Percentiles rank a stretch among this genome's conserved stretches.
phyloP scores from a whole-genome alignment of 2,113 vertebrate species.

The Mungos mungo region DNA sequence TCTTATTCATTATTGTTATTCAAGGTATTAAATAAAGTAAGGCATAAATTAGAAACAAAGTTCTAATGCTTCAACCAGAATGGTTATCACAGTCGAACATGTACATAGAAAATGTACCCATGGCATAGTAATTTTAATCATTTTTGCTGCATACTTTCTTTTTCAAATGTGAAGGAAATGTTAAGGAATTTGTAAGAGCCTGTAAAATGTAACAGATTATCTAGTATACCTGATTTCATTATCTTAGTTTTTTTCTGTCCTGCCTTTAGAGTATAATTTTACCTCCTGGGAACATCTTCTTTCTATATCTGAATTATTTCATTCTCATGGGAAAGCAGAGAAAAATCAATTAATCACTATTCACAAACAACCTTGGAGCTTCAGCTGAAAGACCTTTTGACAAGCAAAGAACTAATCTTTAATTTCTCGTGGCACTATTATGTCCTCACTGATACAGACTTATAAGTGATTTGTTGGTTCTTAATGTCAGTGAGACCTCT shows the following conservation, averaged over 20 bases:
- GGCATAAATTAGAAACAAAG: neutral
- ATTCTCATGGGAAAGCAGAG: neutral
- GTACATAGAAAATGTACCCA: neutral
- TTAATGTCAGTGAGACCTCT: neutral
- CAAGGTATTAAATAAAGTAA: neutral
- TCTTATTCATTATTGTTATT: neutral
- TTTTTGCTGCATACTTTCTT: neutral
- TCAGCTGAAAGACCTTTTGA: conserved; percentile 4
- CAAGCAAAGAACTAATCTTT: neutral
- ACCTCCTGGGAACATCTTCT: neutral
- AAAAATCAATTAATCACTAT: conserved; percentile 3
- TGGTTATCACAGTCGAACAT: neutral
- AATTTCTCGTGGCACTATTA: neutral
- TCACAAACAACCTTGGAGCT: neutral
- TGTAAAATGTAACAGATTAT: neutral
- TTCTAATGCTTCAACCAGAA: neutral
- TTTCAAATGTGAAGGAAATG: neutral
- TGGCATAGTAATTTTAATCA: neutral
- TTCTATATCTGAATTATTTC: neutral
- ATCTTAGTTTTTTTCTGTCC: neutral
- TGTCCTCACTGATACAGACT: neutral
- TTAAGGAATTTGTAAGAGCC: neutral
- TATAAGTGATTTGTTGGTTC: neutral
- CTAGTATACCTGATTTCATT: neutral
- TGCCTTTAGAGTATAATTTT: neutral